Evolutionary conservation across 2,888 invertebrate genomes (phyloP), one percentile per base, ranked within the genome.

Genomic region (Drosophila borborema): DNA sequence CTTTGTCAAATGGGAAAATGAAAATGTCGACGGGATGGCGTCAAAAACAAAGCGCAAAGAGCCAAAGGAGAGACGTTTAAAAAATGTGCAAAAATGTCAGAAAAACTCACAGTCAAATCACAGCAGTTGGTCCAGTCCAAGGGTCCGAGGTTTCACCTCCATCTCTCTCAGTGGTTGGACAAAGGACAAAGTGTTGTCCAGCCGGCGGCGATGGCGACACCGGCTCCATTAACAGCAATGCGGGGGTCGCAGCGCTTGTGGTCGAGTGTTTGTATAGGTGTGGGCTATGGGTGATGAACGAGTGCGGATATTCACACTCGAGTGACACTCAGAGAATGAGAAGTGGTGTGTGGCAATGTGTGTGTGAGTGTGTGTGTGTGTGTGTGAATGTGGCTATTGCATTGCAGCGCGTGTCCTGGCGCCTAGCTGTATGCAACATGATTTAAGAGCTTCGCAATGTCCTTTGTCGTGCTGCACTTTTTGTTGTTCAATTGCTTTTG

Each of bases 51-150:
- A 78, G 70, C 56, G 41, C 36, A 64, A 49, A 36, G 62, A 56
- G 34, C 45, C 31, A 69, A 73, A 70, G 59, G 60, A 59, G 70
- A 73, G 66, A 46, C 62, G 41, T 59, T 72, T 67, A 80, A 78
- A 80, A 84, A 87, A 82, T 77, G 77, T 81, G 81, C 77, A 83
- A 90, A 91, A 90, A 83, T 91, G 90, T 90, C 91, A 91, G 82
- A 90, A 91, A 91, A 91, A 90, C 83, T 80, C 82, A 66, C 82
- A 87, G 72, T 80, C 81, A 90, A 80, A 81, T 80, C 90, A 81
- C 91, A 90, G 89, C 91, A 82, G 90, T 90, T 81, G 91, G 86
- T 75, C 86, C 72, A 43, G 86, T 72, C 83, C 72, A 4, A 43
- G 40, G 65, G 58, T 49, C 59, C 31, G 46, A 58, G 51, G 41